A percentile compares a stretch with the other conserved stretches of the same genome.
phyloP scores from a whole-genome alignment of 2,113 vertebrate species.

The Perca fluviatilis region DNA sequence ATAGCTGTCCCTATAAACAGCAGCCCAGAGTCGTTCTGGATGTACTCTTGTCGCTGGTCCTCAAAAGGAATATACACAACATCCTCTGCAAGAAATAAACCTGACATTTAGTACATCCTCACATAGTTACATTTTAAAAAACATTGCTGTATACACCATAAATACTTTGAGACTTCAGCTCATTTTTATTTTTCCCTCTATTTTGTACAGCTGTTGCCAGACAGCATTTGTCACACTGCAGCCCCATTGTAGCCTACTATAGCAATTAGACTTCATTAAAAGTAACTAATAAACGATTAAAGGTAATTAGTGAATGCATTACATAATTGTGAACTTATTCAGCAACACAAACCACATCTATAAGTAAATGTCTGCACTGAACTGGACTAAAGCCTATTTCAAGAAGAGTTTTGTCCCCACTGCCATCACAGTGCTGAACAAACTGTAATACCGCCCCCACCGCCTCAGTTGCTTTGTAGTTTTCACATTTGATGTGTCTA shows the following conservation, averaged over 20 bases:
- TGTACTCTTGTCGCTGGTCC: constrained; percentile 81
- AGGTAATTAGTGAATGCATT: background rate
- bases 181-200: background rate
- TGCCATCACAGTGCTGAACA: no score
- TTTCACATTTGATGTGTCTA: no score
- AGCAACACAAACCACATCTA: background rate
- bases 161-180: no score
- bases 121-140: background rate
- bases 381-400: no score
- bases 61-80: constrained; percentile 77
- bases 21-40: constrained; percentile 79
- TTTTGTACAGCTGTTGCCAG: background rate
- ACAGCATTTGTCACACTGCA: background rate
- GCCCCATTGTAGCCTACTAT: background rate
- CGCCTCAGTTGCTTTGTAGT: no score
- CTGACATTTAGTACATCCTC: background rate
- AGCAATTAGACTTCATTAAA: background rate
- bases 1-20: constrained; percentile 79
- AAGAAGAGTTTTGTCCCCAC: no score
- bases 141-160: background rate
- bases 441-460: no score
- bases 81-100: constrained; percentile 71
- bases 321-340: background rate
- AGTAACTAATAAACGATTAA: background rate
- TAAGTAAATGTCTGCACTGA: background rate